phyloP scores from a whole-genome alignment of 2,113 vertebrate species.

The Falco punctatus region DNA sequence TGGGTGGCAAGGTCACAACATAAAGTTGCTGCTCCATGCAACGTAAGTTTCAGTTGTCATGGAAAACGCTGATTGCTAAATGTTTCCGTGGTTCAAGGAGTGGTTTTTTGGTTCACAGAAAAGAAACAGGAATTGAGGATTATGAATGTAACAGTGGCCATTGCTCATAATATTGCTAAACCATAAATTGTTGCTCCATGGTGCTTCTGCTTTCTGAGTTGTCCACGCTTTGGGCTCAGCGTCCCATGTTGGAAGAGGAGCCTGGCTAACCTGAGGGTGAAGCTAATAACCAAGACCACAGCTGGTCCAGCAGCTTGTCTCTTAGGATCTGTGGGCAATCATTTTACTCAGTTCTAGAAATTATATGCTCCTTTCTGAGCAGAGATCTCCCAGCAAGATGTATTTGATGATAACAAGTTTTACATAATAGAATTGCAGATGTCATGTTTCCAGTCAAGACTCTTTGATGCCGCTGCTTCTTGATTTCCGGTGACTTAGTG shows the following conservation, averaged over 20 bases:
- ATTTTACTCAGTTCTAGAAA: not conserved
- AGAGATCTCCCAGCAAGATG: not conserved
- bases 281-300: not conserved
- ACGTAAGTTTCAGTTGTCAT: not conserved
- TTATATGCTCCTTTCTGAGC: not conserved
- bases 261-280: not conserved
- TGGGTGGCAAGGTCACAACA: not conserved
- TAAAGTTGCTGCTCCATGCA: not conserved
- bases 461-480: not conserved
- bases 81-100: not conserved
- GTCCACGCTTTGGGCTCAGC: not conserved
- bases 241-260: rapidly evolving
- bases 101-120: not conserved
- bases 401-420: not conserved
- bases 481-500: not conserved
- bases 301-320: not conserved
- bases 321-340: not conserved
- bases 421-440: not conserved
- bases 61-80: not conserved
- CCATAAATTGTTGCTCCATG: not conserved
- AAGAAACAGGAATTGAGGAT: not conserved
- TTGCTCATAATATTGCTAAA: not conserved
- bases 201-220: not conserved
- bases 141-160: not conserved
- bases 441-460: not conserved